Evolutionary conservation across 2,797 vertebrate genomes (phyloP), one percentile per base, ranked within the genome.

Genomic region (Linurgus olivaceus): DNA sequence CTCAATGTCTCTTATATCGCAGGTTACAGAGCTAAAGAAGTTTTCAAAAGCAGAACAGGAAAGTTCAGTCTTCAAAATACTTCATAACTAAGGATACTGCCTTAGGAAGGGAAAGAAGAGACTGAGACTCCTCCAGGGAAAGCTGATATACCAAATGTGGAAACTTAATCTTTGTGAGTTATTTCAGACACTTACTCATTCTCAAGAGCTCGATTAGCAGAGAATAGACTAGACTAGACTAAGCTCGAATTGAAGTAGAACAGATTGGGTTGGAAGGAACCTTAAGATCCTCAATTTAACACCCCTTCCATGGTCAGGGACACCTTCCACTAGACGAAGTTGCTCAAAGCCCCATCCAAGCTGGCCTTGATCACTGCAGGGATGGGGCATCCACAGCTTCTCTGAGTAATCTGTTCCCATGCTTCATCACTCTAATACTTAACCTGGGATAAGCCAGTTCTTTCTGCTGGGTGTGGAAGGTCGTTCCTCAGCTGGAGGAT

Each of bases 1-100:
- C 12, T 89, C 61, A 42, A 1, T 18, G 14, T 37, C 10, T 80
- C 15, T 50, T 35, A 4, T 66, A 26, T 52, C 0, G 0, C 26
- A 52, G 17, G 6, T 47, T 61, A 57, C 13, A 61, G 10, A 88
- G 4, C 11, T 25, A 52, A 82, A 76, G 3, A 15, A 8, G 4
- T 26, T 73, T 78, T 67, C 44, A 40, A 44, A 85, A 40, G 11
- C 2, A 25, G 21, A 63, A 70, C 45, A 48, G 7, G 17, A 45
- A 68, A 45, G 5, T 23, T 71, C 1, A 20, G 40, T 67, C 13
- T 58, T 40, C 35, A 44, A 58, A 75, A 59, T 48, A 59, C 23
- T 62, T 31, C 55, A 0, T 66, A 38, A 58, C 21, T 73, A 61
- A 37, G 11, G 3, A 7, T 54, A 35, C 14, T 45, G 11, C 5